phyloP scores from a whole-genome alignment of 2,113 vertebrate genomes.

The Morone saxatilis region DNA sequence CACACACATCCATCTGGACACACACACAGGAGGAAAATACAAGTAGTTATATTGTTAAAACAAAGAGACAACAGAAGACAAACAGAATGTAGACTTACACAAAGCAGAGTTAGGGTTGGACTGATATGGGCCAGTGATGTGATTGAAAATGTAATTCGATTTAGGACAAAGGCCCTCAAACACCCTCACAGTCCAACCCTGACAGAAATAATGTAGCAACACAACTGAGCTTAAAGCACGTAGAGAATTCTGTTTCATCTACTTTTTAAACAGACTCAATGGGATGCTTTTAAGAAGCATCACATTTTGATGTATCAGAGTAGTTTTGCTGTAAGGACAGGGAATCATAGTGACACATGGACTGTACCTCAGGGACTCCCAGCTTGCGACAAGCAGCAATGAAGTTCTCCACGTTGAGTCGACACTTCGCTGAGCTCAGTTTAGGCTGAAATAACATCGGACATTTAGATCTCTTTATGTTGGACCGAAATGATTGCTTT shows the following conservation, averaged over 20 bases:
- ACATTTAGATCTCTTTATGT: background rate
- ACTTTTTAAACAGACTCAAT: background rate
- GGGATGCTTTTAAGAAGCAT: background rate
- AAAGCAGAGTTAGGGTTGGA: constrained; percentile 33
- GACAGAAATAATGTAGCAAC: constrained; percentile 17
- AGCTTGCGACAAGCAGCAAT: constrained; percentile 89
- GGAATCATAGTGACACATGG: background rate
- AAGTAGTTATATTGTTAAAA: constrained; percentile 33
- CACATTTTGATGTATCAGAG: background rate
- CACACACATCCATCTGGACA: constrained; percentile 87
- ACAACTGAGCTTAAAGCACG: constrained; percentile 32
- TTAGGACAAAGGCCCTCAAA: background rate
- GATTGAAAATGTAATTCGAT: background rate
- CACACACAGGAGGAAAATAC: constrained; percentile 27
- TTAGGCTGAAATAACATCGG: constrained; percentile 84
- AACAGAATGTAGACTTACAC: constrained; percentile 3
- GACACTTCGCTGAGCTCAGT: constrained; percentile 88
- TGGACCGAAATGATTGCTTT: background rate
- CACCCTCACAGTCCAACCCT: constrained; percentile 25
- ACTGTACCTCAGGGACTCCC: constrained; percentile 90
- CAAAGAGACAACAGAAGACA: constrained; percentile 7
- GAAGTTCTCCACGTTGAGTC: constrained; percentile 92
- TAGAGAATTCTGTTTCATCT: background rate
- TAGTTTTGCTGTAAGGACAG: background rate
- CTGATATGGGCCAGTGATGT: background rate